phyloP scores from a whole-genome alignment of 2,113 vertebrate genomes.

The Nerophis lumbriciformis region DNA sequence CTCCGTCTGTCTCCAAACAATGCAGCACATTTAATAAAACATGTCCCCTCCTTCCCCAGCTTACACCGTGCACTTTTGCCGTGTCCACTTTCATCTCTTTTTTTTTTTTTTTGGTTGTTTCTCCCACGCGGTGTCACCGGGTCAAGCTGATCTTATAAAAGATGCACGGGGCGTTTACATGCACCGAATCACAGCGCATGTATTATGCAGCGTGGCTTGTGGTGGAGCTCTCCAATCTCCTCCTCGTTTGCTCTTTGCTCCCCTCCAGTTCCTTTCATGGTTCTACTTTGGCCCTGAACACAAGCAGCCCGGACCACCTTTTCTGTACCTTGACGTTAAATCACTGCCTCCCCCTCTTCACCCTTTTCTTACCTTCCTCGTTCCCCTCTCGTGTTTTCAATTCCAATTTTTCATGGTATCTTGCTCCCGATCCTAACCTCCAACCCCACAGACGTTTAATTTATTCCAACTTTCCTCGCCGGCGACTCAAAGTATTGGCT shows the following conservation, averaged over 20 bases:
- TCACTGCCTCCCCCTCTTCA: not conserved
- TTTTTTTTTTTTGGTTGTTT: conserved; percentile 22
- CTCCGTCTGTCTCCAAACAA: conserved; percentile 13
- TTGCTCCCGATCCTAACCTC: conserved; percentile 6
- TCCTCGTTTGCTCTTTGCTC: conserved; percentile 28
- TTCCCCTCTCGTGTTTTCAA: not conserved
- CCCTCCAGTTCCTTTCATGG: conserved; percentile 5
- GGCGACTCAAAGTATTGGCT: conserved; percentile 27
- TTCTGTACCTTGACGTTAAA: not conserved
- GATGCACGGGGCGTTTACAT: conserved; percentile 61
- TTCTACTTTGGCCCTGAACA: not conserved
- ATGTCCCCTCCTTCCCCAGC: conserved; percentile 1
- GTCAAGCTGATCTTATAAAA: conserved; percentile 61
- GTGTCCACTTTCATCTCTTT: conserved; percentile 31
- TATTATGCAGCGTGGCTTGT: conserved; percentile 51
- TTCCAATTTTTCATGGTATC: conserved; percentile 11
- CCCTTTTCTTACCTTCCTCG: not conserved
- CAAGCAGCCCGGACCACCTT: not conserved
- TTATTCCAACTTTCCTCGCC: not conserved
- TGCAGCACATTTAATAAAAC: conserved; percentile 38
- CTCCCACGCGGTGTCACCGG: conserved; percentile 35
- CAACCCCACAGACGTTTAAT: not conserved
- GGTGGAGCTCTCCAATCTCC: conserved; percentile 19
- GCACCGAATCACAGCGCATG: conserved; percentile 60
- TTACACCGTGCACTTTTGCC: conserved; percentile 17